Conservation (phyloP, 2,888 invertebrate species). For the Chrysodeixis includens region DNA sequence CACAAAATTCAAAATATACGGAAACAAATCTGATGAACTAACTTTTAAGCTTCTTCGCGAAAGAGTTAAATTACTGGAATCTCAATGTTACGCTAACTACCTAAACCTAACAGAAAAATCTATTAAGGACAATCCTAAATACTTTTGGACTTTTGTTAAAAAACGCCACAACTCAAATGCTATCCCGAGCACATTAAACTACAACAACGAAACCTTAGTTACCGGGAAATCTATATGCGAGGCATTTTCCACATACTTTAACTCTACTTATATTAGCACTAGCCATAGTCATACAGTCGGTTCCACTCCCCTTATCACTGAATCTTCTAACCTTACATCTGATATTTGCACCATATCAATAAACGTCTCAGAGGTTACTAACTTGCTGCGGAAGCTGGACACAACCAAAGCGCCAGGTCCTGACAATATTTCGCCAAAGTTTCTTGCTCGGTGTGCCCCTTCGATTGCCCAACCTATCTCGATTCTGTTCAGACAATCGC, state of each 20-base stretch:
- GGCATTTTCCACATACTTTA: neutral
- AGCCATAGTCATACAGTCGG: neutral
- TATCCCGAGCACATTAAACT: neutral
- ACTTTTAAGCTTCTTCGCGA: conserved; percentile 20
- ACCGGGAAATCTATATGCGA: neutral
- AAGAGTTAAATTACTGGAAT: conserved; percentile 6
- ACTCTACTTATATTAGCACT: neutral
- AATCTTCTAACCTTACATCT: neutral
- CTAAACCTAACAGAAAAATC: neutral
- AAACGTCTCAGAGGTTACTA: neutral
- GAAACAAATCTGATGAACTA: conserved; percentile 12
- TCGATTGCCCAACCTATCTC: neutral
- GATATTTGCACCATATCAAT: neutral
- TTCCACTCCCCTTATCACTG: neutral
- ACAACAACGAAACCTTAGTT: neutral
- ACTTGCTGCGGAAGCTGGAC: neutral
- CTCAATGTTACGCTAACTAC: conserved; percentile 11
- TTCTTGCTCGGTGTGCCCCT: neutral
- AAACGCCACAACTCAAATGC: neutral
- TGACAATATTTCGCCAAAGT: neutral
- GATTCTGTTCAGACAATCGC: neutral
- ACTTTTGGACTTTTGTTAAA: neutral
- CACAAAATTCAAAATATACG: conserved; percentile 19
- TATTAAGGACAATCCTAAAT: neutral
- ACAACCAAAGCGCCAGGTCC: neutral